Evolutionary conservation across 2,113 vertebrate species (phyloP), one percentile per base, ranked within the genome.

Genomic region (Malurus alboscapulatus): DNA sequence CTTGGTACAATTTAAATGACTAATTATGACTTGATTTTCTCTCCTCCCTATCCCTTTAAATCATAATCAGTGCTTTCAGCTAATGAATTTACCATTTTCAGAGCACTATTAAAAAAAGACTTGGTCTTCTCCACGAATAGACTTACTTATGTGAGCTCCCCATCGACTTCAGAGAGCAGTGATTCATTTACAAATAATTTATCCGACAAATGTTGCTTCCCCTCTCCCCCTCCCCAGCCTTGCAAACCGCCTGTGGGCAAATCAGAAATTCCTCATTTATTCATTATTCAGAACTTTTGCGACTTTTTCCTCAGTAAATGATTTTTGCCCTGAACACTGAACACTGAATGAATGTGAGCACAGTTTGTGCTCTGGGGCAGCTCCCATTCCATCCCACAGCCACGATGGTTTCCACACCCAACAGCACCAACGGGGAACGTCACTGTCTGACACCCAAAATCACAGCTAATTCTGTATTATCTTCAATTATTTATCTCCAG

Each of bases 101-200:
- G 62, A 91, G 76, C 63, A 79, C 81, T 57, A 58, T 54, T 95
- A 74, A 66, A 68, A 72, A 45, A 54, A 84, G 68, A 67, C 44
- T 94, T 59, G 85, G 85, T 90, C 82, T 65, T 65, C 68, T 77
- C 48, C 45, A 38, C 36, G 79, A 95, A 74, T 40, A 95, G 44
- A 55, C 44, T 71, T 63, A 86, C 83, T 94, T 90, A 77, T 90
- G 82, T 67, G 47, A 88, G 72, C 32, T 87, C 63, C 82, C 78
- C 51, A 68, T 83, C 1, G 9, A 83, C 93, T 93, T 95, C 79
- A 92, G 87, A 87, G 87, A 80, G 59, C 55, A 18, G 67, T 95
- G 93, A 90, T 94, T 94, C 95, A 94, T 94, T 95, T 91, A 96
- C 93, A 95, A 95, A 94, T 96, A 93, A 94, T 88, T 94, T 90